These are phyloP conservation scores for Ectobius pallidus DNA, from an alignment of 2,888 invertebrate species.

Conservation along the genomic window DNA sequence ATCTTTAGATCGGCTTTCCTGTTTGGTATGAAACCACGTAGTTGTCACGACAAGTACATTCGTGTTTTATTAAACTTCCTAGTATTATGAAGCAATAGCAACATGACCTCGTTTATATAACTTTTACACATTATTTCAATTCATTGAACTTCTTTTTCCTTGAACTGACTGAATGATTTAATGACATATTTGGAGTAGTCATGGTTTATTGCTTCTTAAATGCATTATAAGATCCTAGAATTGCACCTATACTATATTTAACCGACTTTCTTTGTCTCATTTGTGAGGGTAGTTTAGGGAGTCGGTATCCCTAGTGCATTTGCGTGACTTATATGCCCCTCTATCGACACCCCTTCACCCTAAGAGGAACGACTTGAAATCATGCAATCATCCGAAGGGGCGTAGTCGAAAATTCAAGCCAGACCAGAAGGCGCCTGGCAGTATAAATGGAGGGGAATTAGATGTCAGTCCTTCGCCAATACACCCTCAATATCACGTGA, in stretches of 20 bases:
- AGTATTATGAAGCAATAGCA: neutral
- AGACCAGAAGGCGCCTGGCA: neutral
- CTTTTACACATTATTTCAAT: too few species aligned
- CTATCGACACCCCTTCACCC: neutral
- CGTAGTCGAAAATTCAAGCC: slow-evolving; percentile 16
- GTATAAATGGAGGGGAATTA: neutral
- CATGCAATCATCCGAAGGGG: neutral
- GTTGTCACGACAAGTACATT: neutral
- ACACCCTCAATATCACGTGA: too few species aligned
- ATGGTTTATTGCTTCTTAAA: neutral
- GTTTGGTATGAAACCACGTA: neutral
- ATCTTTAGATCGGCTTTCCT: neutral
- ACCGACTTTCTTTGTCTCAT: neutral
- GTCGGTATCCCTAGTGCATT: neutral
- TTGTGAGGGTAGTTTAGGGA: neutral
- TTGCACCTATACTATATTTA: neutral
- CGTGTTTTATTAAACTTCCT: neutral
- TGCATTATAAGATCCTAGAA: neutral
- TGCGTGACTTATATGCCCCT: neutral
- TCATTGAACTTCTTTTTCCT: too few species aligned
- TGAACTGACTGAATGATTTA: neutral
- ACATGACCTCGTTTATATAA: neutral
- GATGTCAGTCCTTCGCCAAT: neutral
- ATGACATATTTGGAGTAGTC: neutral
- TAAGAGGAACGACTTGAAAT: neutral